Conservation (phyloP, 23 tunicate species). For the Trididemnum clinides region DNA sequence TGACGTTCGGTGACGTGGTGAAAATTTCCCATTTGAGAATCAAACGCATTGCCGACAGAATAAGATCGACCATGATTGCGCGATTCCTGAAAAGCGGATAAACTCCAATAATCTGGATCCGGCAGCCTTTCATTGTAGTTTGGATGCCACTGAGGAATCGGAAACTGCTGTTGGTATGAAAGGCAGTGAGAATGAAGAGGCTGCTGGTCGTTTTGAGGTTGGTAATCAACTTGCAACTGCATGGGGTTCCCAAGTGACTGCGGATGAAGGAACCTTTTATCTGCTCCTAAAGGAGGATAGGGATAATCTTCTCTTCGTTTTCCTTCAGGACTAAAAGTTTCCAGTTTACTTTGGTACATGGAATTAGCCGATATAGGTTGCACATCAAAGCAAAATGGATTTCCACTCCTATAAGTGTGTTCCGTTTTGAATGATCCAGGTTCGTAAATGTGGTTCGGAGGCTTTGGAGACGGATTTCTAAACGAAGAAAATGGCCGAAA, state of each 20-base stretch:
- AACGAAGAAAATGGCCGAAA: too few species aligned
- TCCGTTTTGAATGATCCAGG: too few species aligned
- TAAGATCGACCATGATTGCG: conserved; percentile 29
- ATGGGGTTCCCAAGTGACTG: too few species aligned
- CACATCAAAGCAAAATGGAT: neutral
- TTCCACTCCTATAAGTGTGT: neutral
- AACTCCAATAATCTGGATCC: neutral
- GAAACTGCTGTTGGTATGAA: too few species aligned
- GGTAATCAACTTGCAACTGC: too few species aligned
- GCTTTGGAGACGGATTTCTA: too few species aligned
- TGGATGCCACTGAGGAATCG: neutral
- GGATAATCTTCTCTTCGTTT: conserved; percentile 8
- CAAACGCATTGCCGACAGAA: conserved; percentile 28
- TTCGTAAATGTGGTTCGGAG: too few species aligned
- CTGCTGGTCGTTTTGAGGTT: too few species aligned
- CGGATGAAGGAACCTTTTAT: neutral
- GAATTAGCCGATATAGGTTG: neutral
- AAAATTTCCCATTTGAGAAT: neutral
- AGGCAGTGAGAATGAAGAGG: too few species aligned
- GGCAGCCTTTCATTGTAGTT: neutral
- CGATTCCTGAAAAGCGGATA: neutral
- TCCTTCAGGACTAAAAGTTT: conserved; percentile 22
- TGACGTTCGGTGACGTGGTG: neutral
- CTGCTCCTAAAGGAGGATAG: too few species aligned
- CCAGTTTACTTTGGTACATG: neutral